Evolutionary conservation across 2,113 vertebrate species (phyloP).

Genomic region (Rana temporaria): DNA sequence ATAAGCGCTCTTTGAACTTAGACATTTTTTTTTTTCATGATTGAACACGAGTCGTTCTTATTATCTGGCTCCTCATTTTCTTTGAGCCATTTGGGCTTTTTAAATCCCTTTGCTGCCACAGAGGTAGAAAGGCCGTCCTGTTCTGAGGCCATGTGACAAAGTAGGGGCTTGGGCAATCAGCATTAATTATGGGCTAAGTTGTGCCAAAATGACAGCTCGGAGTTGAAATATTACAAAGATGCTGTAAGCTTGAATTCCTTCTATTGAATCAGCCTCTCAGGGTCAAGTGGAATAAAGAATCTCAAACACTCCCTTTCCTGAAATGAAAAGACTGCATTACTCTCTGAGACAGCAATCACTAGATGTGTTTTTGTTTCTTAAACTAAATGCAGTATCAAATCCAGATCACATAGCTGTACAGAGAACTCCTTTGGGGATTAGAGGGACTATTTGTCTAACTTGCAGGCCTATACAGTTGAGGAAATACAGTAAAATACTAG

Average conservation of each 20-base stretch:
- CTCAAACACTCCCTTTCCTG: constrained; percentile 28
- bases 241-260: constrained; percentile 34
- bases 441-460: constrained; percentile 5
- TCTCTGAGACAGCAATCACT: constrained; percentile 31
- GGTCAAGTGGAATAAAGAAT: constrained; percentile 37
- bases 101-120: constrained; percentile 53
- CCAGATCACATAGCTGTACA: constrained; percentile 19
- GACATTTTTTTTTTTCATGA: constrained; percentile 70
- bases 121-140: constrained; percentile 23
- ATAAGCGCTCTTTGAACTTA: constrained; percentile 83
- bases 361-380: constrained; percentile 28
- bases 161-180: constrained; percentile 49
- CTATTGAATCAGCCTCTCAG: constrained; percentile 30
- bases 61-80: constrained; percentile 59
- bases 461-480: background rate
- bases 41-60: constrained; percentile 63
- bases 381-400: constrained; percentile 27
- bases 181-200: constrained; percentile 49
- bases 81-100: constrained; percentile 66
- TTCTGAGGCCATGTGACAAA: constrained; percentile 42
- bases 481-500: background rate
- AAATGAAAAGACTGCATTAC: constrained; percentile 39
- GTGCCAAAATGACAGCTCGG: constrained; percentile 39
- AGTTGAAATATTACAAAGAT: constrained; percentile 41
- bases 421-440: constrained; percentile 3